phyloP scores from a whole-genome alignment of 1,140 invertebrate species.

The Andrena cerasifolii region DNA sequence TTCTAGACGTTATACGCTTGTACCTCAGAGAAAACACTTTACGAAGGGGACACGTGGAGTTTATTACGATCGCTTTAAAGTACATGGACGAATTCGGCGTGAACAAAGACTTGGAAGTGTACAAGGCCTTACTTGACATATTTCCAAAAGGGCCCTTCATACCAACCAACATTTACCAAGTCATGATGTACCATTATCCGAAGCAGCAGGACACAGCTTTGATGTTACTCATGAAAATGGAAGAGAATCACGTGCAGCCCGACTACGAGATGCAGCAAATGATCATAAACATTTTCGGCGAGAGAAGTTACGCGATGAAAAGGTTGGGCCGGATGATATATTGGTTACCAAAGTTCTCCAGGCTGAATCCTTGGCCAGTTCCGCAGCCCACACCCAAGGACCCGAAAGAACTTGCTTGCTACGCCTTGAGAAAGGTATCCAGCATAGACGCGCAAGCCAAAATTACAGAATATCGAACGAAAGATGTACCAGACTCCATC shows the following conservation, averaged over 20 bases:
- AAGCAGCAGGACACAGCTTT: constrained; percentile 96
- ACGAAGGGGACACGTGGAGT: constrained; percentile 93
- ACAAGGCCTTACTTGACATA: constrained; percentile 94
- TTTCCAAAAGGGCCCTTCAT: constrained; percentile 96
- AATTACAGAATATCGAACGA: constrained; percentile 86
- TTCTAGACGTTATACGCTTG: constrained; percentile 88
- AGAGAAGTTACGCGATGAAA: constrained; percentile 88
- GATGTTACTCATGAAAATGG: constrained; percentile 95
- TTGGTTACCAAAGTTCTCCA: constrained; percentile 99
- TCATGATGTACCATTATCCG: constrained; percentile 95
- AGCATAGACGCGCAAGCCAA: constrained; percentile 91
- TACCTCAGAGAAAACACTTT: constrained; percentile 85
- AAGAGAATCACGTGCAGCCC: constrained; percentile 94
- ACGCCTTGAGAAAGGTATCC: constrained; percentile 93
- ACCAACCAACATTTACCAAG: constrained; percentile 90
- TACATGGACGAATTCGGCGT: constrained; percentile 96
- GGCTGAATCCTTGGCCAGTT: constrained; percentile 94
- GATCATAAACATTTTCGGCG: constrained; percentile 92
- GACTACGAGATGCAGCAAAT: constrained; percentile 94
- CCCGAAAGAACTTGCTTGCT: constrained; percentile 90
- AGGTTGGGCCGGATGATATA: constrained; percentile 97
- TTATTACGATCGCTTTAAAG: constrained; percentile 94
- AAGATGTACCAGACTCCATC: constrained; percentile 88
- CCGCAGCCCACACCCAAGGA: constrained; percentile 90
- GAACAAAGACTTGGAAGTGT: constrained; percentile 94